Base-by-base conservation (phyloP, 1,140 invertebrate species). In the Teleogryllus occipitalis region DNA sequence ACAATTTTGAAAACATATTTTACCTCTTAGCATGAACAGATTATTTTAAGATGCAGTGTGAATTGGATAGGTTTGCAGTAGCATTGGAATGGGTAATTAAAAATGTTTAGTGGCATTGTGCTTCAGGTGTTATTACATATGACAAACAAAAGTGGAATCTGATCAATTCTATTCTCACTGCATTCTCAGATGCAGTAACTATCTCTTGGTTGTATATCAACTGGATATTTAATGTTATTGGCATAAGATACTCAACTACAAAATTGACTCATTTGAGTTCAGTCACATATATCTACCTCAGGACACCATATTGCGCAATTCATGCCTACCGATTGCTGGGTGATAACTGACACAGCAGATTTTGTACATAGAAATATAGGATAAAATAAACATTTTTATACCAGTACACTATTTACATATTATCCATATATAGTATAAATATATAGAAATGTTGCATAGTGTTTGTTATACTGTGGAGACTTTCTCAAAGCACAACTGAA, bases 321-420 rank as follows among this genome's bases (percentile, higher is more conserved):
- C 54, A 39, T 39, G 27, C 27, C 27, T 39, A 39, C 27, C 18
- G 10, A 65, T 65, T 65, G 10, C 10, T 65, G 18, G 18, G 54
- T 14, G 54, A 65, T 65, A 14, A 18, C 54, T 65, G 54, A 14
- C 54, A 65, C 54, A 65, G 54, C 54, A 65, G 18, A 18, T 65
- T 65, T 65, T 65, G 54, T 65, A 65, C 18, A 18, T 65, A 65
- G 54, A 18, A 65, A 65, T 65, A 65, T 65, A 65, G 54, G 54
- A 65, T 65, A 65, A 65, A 65, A 65, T 65, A 65, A 65, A 65
- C 54, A 65, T 65, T 65, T 65, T 65, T 65, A 65, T 65, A 65
- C 54, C 54, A 65, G 54, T 65, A 65, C 54, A 65, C 54, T 65
- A 65, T 65, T 65, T 65, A 65, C 54, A 65, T 65, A 65, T 65